These are phyloP conservation scores for Bovichtus diacanthus DNA, from an alignment of 2,797 vertebrate genomes.

Conservation along the genomic window DNA sequence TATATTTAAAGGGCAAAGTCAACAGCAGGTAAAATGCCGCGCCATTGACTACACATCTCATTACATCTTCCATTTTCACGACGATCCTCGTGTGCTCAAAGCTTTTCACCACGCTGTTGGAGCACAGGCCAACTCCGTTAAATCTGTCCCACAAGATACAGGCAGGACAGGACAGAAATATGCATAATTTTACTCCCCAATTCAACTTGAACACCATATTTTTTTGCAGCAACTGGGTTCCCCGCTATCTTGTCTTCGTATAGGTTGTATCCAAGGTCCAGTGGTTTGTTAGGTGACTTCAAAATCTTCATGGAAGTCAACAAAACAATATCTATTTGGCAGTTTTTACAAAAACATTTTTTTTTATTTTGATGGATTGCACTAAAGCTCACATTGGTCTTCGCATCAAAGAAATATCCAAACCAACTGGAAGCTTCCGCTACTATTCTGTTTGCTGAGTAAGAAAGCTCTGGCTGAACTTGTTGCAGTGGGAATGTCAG, in stretches of 20 bases:
- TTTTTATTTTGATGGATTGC: not conserved
- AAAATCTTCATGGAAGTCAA: not conserved
- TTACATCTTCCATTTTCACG: constrained; percentile 11
- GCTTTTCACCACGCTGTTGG: constrained; percentile 4
- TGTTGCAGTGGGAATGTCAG: not conserved
- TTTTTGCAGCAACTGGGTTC: no score
- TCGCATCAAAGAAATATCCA: not conserved
- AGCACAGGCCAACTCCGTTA: not conserved
- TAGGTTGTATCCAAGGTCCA: not conserved
- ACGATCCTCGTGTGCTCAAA: not conserved
- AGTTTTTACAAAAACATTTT: not conserved
- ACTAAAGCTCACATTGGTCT: not conserved
- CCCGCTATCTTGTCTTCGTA: not conserved
- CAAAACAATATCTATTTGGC: not conserved
- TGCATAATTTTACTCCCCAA: not conserved
- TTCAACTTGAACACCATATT: not conserved
- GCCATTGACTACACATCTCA: constrained; percentile 22
- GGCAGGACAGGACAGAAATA: not conserved
- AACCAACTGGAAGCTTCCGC: not conserved
- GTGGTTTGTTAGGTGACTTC: not conserved
- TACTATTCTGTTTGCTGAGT: no score
- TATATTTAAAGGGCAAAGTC: constrained; percentile 33
- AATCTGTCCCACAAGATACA: not conserved
- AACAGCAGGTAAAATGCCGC: constrained; percentile 4
- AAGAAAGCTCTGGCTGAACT: not conserved